A percentile compares a stretch with the other conserved stretches of the same genome.
Conservation (phyloP, 2,113 vertebrate genomes). For the Pomatostomus ruficeps region DNA sequence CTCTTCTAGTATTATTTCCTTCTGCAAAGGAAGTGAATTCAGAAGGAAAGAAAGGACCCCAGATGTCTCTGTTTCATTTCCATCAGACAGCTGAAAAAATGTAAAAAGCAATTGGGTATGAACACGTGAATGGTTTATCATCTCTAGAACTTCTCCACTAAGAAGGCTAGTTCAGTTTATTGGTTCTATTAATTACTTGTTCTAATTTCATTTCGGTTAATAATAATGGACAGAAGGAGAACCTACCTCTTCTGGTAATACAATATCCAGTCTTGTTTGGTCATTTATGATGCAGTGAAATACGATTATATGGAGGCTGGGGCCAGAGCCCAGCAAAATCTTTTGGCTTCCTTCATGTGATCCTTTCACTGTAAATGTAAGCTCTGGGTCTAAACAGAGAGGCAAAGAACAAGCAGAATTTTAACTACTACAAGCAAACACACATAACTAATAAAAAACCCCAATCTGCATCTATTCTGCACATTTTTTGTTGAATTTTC, state of each 20-base stretch:
- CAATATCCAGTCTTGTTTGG: conserved; percentile 62
- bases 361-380: conserved; percentile 73
- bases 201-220: not conserved
- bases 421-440: not conserved
- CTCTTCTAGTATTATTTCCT: conserved; percentile 56
- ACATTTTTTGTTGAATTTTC: not conserved
- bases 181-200: not conserved
- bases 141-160: not conserved
- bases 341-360: conserved; percentile 72
- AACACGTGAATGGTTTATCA: not conserved
- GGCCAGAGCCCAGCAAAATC: not conserved
- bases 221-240: not conserved
- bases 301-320: not conserved
- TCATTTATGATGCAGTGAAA: conserved; percentile 77
- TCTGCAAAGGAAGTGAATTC: conserved; percentile 38
- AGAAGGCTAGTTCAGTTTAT: not conserved
- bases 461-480: not conserved
- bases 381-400: conserved; percentile 39
- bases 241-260: not conserved
- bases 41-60: conserved; percentile 45
- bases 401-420: not conserved
- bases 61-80: not conserved
- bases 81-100: not conserved
- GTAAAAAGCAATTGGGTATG: not conserved
- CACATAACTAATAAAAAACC: not conserved